Conservation (phyloP, 1,140 invertebrate species). For the Leptinotarsa texana region DNA sequence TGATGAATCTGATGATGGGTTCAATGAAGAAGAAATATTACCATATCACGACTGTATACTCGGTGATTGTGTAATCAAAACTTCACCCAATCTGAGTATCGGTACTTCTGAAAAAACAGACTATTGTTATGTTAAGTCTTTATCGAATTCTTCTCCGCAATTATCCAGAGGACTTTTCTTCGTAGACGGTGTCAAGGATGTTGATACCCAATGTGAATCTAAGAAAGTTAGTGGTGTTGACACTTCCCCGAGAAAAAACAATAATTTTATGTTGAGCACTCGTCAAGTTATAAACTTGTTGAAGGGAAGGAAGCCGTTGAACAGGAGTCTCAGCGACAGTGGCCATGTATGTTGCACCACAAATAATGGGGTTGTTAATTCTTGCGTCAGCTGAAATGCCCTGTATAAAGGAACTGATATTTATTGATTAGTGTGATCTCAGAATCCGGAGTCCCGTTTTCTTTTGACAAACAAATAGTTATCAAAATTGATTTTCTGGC, state of each 20-base stretch:
- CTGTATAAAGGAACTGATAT: too few relatives aligned
- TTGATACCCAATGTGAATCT: conserved; percentile 26
- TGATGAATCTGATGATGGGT: conserved; percentile 44
- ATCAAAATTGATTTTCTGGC: too few relatives aligned
- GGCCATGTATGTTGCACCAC: neutral
- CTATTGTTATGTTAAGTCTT: neutral
- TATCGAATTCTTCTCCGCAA: conserved; percentile 48
- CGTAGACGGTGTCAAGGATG: conserved; percentile 39
- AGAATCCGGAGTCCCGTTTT: too few relatives aligned
- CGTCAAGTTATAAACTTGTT: conserved; percentile 33
- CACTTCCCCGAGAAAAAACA: neutral
- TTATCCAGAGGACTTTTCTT: conserved; percentile 42
- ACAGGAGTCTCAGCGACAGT: conserved; percentile 42
- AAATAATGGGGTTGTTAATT: conserved; percentile 12
- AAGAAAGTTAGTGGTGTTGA: conserved; percentile 51
- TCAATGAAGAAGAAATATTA: conserved; percentile 27
- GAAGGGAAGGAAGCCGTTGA: conserved; percentile 32
- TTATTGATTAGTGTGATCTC: too few relatives aligned
- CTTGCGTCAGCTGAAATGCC: conserved; percentile 1
- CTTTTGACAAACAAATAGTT: too few relatives aligned
- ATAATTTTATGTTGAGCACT: conserved; percentile 27
- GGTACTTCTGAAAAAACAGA: conserved; percentile 7
- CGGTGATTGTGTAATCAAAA: conserved; percentile 26
- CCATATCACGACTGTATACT: conserved; percentile 28
- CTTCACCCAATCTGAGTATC: conserved; percentile 21